These are phyloP conservation scores for Hippocampus zosterae DNA, from an alignment of 2,113 vertebrate genomes.

Conservation along the genomic window DNA sequence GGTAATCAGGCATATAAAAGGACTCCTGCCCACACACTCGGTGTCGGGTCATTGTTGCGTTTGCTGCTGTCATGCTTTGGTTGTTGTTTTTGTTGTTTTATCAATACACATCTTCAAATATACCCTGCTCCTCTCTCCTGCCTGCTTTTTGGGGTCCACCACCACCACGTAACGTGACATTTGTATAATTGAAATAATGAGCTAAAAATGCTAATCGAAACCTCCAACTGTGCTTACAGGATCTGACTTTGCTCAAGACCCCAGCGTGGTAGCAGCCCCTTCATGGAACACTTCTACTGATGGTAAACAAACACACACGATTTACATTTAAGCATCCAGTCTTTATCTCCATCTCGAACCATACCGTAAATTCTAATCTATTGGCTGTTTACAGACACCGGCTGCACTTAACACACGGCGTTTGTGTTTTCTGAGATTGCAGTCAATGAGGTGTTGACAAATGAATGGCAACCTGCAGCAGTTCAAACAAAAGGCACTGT, in stretches of 20 bases:
- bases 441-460: slow-evolving; percentile 21
- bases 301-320: slow-evolving; percentile 62
- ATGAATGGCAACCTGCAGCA: slow-evolving; percentile 18
- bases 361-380: neutral
- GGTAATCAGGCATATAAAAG: no score
- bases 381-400: slow-evolving; percentile 5
- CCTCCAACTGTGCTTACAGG: slow-evolving; percentile 70
- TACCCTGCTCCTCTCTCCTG: no score
- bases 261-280: slow-evolving; percentile 78
- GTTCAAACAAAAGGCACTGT: neutral
- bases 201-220: slow-evolving; percentile 18
- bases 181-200: neutral
- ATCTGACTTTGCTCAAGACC: slow-evolving; percentile 77
- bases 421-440: slow-evolving; percentile 12
- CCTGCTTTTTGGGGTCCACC: no score
- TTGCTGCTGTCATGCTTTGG: no score
- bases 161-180: no score
- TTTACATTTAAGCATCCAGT: slow-evolving; percentile 1
- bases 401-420: slow-evolving; percentile 1
- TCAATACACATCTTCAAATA: no score
- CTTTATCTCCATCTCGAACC: neutral
- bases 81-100: no score
- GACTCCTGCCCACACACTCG: no score
- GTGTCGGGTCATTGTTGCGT: no score
- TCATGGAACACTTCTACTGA: slow-evolving; percentile 87